Conservation (phyloP, 1,140 invertebrate species). For the Bombus superbus region DNA sequence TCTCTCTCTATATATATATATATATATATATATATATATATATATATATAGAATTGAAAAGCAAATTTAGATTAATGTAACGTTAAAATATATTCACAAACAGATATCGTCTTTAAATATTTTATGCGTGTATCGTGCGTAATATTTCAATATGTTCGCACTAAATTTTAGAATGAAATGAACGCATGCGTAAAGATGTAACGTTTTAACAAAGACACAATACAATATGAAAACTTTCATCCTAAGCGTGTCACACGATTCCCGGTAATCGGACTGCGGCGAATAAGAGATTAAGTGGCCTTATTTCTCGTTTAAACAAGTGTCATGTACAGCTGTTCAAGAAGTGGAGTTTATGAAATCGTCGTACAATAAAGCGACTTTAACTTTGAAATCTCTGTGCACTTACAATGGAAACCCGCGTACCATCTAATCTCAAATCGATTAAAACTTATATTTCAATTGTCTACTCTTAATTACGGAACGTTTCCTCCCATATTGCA, state of each 20-base stretch:
- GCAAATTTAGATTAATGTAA: too few species aligned
- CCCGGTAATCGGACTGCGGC: not conserved
- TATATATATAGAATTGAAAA: too few species aligned
- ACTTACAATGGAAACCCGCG: not conserved
- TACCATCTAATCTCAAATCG: too few species aligned
- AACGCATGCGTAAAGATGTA: too few species aligned
- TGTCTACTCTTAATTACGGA: not conserved
- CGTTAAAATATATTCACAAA: too few species aligned
- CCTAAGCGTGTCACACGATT: not conserved
- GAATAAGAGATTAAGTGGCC: slow-evolving; percentile 5
- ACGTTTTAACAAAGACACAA: not conserved
- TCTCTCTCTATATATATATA: too few species aligned
- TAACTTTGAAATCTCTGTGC: not conserved
- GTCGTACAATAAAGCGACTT: not conserved
- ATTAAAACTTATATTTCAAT: not conserved
- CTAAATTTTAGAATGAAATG: too few species aligned
- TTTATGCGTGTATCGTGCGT: too few species aligned
- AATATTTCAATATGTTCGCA: too few species aligned
- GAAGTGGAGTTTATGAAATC: not conserved
- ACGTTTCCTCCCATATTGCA: too few species aligned
- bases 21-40: too few species aligned
- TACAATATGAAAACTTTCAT: not conserved
- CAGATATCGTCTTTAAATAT: too few species aligned
- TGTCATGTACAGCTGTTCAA: not conserved
- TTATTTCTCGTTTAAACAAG: not conserved